Evolutionary conservation across 2,888 invertebrate genomes (phyloP), one percentile per base, ranked within the genome.

Genomic region (Polietes domitor): DNA sequence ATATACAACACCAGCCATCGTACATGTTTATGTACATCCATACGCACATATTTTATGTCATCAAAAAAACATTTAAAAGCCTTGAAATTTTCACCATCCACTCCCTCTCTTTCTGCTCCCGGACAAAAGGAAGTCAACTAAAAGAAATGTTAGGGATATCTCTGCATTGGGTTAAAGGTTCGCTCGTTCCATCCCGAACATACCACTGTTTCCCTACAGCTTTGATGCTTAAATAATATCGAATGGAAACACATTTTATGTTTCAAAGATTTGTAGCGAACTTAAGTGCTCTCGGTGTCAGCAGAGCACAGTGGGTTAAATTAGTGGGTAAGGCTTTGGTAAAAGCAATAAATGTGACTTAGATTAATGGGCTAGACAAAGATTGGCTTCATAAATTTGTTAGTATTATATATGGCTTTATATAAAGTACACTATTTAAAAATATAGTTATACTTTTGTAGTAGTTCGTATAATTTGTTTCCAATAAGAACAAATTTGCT

Each of bases 241-340:
- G 47, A 77, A 68, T 68, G n/a, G 17, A 41, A 43, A 24, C 26
- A 12, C 21, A 15, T 63, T 75, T 58, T 61, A 19, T 15, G 43
- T 75, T 75, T 43, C 28, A 75, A 75, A 15, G 74, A 61, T 75
- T 75, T 63, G 32, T 63, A 41, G 4, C 28, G 7, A 75, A 21
- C 15, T 26, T 75, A 77, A 77, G 58, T 21, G 55, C 55, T 70
- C 58, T 41, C 17, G 24, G 17, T 58, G 41, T 68, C 41, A 43
- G 43, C 68, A 41, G 43, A n/a, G 68, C 43, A 68, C 68, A 68
- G 68, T 68, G 68, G 68, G 37, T 68, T 24, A 41, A 43, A 28
- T 43, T n/a, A 21, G 12, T 41, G 68, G 43, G 26, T 12, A 24
- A 3, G 15, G 58, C 47, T 47, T n/a, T 47, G 47, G 4, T n/a